Conservation (phyloP, 2,797 vertebrate genomes). For the Sylvia borin region DNA sequence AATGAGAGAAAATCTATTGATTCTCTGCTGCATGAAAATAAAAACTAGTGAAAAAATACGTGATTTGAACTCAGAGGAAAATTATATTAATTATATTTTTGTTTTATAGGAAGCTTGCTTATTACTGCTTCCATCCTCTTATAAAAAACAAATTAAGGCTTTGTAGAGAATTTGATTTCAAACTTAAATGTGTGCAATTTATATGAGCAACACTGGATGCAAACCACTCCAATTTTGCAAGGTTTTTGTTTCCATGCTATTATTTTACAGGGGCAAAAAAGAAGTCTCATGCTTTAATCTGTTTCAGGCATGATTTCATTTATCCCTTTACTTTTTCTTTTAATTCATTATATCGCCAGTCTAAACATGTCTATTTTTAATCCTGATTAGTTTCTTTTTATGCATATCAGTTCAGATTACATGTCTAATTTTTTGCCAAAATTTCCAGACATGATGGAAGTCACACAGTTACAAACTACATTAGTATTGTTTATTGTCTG, state of each 20-base stretch:
- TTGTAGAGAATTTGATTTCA: background rate
- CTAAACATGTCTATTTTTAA: slow-evolving; percentile 55
- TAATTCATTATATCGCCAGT: slow-evolving; percentile 51
- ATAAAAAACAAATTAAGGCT: background rate
- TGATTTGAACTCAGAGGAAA: background rate
- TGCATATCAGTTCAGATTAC: slow-evolving; percentile 60
- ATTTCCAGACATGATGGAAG: slow-evolving; percentile 55
- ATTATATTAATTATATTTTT: background rate
- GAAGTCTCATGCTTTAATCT: background rate
- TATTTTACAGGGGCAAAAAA: background rate
- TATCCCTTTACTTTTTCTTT: slow-evolving; percentile 22
- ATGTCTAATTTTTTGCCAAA: slow-evolving; percentile 49
- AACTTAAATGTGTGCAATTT: background rate
- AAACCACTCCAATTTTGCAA: background rate
- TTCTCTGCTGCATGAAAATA: background rate
- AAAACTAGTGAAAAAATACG: background rate
- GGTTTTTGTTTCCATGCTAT: background rate
- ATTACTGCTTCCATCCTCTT: background rate
- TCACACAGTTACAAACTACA: slow-evolving; percentile 19
- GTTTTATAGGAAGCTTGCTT: background rate
- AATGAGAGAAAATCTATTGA: background rate
- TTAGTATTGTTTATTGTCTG: slow-evolving; percentile 63
- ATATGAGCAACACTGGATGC: background rate
- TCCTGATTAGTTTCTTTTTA: slow-evolving; percentile 41
- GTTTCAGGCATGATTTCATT: slow-evolving; percentile 32